phyloP scores from a whole-genome alignment of 2,113 vertebrate species.

The Bubo bubo region DNA sequence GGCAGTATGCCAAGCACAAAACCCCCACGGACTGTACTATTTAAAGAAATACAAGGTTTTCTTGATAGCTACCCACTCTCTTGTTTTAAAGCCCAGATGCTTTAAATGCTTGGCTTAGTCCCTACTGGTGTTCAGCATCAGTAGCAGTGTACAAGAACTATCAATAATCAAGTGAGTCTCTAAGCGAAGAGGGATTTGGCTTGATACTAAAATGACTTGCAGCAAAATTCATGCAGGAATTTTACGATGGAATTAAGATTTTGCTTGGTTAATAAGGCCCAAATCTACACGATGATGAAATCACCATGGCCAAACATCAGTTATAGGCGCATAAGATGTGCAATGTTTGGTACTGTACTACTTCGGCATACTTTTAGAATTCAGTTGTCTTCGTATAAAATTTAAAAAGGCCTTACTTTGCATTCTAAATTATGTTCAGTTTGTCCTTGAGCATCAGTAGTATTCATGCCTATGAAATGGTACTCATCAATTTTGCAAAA shows the following conservation, averaged over 20 bases:
- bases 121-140: background rate
- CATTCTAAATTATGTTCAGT: background rate
- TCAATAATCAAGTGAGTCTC: background rate
- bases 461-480: background rate
- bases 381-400: background rate
- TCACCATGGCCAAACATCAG: background rate
- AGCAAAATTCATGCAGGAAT: background rate
- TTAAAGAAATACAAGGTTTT: background rate
- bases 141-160: background rate
- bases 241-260: background rate
- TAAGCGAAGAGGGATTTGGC: background rate
- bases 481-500: background rate
- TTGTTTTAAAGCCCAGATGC: background rate
- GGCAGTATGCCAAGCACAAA: background rate
- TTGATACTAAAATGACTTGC: background rate
- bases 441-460: background rate
- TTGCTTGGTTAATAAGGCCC: background rate
- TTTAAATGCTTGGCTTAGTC: background rate
- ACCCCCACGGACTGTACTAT: background rate
- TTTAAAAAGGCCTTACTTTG: background rate
- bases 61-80: background rate
- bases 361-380: background rate
- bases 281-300: background rate
- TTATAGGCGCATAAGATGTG: accelerated
- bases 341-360: background rate